Evolutionary conservation across 2,888 invertebrate species (phyloP).

Genomic region (Luperina testacea): DNA sequence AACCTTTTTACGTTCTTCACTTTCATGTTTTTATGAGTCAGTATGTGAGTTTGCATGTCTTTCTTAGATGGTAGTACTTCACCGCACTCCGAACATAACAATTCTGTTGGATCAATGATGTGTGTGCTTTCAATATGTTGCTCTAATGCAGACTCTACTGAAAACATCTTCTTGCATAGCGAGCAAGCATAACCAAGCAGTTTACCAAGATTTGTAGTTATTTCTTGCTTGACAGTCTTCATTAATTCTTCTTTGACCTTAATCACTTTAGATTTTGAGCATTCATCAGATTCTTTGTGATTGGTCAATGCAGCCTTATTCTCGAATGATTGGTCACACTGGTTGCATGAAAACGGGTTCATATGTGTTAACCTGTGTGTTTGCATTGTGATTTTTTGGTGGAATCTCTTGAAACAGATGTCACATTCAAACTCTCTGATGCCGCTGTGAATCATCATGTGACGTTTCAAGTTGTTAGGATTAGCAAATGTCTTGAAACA

Average conservation of each 20-base stretch:
- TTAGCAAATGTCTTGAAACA: conserved; percentile 88
- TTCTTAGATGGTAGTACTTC: conserved; percentile 80
- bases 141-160: conserved; percentile 84
- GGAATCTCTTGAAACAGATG: conserved; percentile 85
- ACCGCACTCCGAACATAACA: conserved; percentile 83
- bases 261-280: conserved; percentile 77
- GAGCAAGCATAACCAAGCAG: conserved; percentile 85
- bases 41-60: conserved; percentile 79
- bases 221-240: conserved; percentile 85
- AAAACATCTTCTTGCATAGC: conserved; percentile 87
- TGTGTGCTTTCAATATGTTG: conserved; percentile 85
- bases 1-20: conserved; percentile 80
- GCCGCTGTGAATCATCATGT: conserved; percentile 88
- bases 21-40: conserved; percentile 76
- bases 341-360: conserved; percentile 80
- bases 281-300: conserved; percentile 79
- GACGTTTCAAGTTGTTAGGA: conserved; percentile 87
- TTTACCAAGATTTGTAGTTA: conserved; percentile 83
- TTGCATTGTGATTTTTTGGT: conserved; percentile 88
- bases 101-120: conserved; percentile 78
- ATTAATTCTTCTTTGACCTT: conserved; percentile 84
- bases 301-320: conserved; percentile 72
- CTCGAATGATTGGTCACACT: conserved; percentile 82
- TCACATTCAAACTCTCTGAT: conserved; percentile 87
- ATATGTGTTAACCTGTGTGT: conserved; percentile 86